Base-by-base conservation (phyloP, 2,113 vertebrate genomes). In the Serilophus lunatus region DNA sequence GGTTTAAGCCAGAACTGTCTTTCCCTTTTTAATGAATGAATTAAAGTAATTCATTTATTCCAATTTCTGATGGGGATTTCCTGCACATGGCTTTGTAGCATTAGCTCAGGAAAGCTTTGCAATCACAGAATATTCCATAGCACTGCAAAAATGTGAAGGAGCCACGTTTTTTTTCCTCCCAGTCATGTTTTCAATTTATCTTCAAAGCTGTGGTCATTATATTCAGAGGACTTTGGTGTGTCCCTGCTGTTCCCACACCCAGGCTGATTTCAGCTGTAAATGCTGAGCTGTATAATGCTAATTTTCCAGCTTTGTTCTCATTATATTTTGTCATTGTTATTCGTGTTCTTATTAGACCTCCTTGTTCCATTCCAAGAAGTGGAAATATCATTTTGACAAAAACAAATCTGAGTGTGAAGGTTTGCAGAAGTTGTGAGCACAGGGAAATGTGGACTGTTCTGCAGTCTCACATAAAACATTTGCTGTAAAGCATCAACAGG, bases 261-360 rank as follows among this genome's bases (percentile, higher is more conserved):
- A 20, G 57, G 14, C 74, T 61, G 70, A 53, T 92, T 82, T 40
- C 80, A 56, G 40, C 76, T 78, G 2, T 29, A 53, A 92, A 63
- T 1, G 18, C 71, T 72, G 50, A 82, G 45, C 53, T 45, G 45
- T 0, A 0, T 86, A 56, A 29, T 1, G 1, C 38, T 91, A 36
- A 45, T 71, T 82, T 81, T 26, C 54, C 57, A 29, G 6, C 11
- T 89, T 71, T 63, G 29, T 33, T 91, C 89, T 64, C 35, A 4
- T 87, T 88, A 81, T 18, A 19, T 80, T 82, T 74, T 57, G 17
- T 54, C 24, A 10, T 45, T 59, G 0, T 12, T 86, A 59, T 9
- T 54, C 5, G 0, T 59, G 38, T 71, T 89, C 16, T 4, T 28
- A 35, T 12, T 53, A 42, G 42, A 92, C 40, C 64, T 64, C 42